Evolutionary conservation across 2,797 vertebrate species (phyloP), one percentile per base, ranked within the genome.

Genomic region (Scyliorhinus canicula): DNA sequence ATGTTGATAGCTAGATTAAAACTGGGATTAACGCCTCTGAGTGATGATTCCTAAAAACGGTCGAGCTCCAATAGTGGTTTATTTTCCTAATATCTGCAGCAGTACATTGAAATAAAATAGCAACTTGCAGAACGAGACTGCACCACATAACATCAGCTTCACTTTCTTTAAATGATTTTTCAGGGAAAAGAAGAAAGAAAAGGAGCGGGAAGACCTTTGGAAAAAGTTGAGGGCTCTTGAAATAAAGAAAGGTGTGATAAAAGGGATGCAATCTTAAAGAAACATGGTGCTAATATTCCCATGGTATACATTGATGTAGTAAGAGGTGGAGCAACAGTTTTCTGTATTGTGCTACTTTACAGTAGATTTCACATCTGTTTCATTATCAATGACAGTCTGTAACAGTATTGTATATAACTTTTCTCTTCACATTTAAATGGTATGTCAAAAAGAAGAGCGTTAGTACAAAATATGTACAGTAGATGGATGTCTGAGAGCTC

Each of bases 171-270:
- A 47, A 65, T 65, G 65, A 44, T 97, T 96, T 95, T 95, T 95
- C 96, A 99, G 99, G 96, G 99, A 99, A 98, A 99, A 99, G 98
- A 99, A 99, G 97, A 99, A 99, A 96, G 99, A 99, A 97, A 99
- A 99, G 95, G 99, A 99, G 95, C 98, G 99, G 95, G 99, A 99
- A 98, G 99, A 99, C 96, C 97, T 99, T 95, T 99, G 99, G 99
- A 99, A 99, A 98, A 99, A 98, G 98, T 97, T 99, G 98, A 98
- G 99, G 97, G 99, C 99, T 97, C 97, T 99, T 97, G 99, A 99
- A 97, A 98, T 99, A 97, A 99, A 99, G 98, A 97, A 98, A 97
- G 98, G 98, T 98, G 98, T 99, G 97, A 98, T 98, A 97, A 99
- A 98, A 95, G 98, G 98, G 96, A 99, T 99, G 97, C 98, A 98